A percentile compares a stretch with the other conserved stretches of the same genome.
Conservation (phyloP, 2,888 invertebrate species). For the Agelastica alni region DNA sequence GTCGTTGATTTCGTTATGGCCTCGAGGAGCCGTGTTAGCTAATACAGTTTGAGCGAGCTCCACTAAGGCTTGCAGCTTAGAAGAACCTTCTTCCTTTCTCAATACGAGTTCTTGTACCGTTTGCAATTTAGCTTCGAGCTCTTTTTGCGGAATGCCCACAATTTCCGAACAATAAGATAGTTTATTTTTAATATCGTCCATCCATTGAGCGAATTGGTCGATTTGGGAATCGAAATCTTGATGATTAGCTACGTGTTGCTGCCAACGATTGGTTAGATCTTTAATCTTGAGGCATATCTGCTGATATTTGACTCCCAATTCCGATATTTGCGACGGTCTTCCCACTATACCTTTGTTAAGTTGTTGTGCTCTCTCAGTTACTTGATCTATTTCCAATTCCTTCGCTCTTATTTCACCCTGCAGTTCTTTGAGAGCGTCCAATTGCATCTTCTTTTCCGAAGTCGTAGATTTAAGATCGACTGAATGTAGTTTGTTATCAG, state of each 20-base stretch:
- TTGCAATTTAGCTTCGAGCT: conserved; percentile 82
- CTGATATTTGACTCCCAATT: conserved; percentile 90
- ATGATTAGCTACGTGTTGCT: conserved; percentile 85
- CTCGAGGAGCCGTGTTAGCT: conserved; percentile 87
- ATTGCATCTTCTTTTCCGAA: conserved; percentile 81
- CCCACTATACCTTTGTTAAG: conserved; percentile 75
- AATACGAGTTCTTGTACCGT: conserved; percentile 83
- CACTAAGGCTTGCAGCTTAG: conserved; percentile 84
- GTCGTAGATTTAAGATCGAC: conserved; percentile 84
- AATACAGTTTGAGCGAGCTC: conserved; percentile 89
- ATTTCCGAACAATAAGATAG: conserved; percentile 82
- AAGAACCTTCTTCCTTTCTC: conserved; percentile 92
- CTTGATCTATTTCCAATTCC: conserved; percentile 89
- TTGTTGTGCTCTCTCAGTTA: conserved; percentile 88
- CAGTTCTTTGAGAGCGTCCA: conserved; percentile 75
- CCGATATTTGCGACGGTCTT: conserved; percentile 82
- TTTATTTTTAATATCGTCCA: conserved; percentile 72
- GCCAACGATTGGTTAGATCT: conserved; percentile 89
- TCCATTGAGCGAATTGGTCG: conserved; percentile 68
- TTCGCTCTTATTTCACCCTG: conserved; percentile 90
- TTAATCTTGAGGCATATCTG: conserved; percentile 88
- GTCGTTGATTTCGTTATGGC: conserved; percentile 85
- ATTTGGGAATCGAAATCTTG: conserved; percentile 82
- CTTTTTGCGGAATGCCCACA: conserved; percentile 80
- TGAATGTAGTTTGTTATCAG: conserved; percentile 85